Evolutionary conservation across 2,113 vertebrate genomes (phyloP).

Genomic region (Eupsittula cactorum): DNA sequence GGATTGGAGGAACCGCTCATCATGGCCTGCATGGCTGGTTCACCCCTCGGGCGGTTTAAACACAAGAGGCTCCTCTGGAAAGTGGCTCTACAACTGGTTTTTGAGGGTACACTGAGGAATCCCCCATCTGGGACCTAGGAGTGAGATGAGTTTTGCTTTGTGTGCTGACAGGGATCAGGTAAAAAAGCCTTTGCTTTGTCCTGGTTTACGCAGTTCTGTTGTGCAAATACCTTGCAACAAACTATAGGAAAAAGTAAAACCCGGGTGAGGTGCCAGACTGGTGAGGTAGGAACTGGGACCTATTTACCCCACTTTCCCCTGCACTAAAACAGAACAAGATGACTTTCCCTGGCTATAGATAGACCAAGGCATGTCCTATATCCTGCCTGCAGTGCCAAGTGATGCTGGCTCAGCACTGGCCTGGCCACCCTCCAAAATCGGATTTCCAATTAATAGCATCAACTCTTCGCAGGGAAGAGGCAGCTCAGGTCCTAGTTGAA

Average conservation of each 20-base stretch:
- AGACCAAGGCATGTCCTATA: conserved; percentile 42
- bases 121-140: accelerated
- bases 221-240: not conserved
- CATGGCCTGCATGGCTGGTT: not conserved
- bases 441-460: conserved; percentile 69
- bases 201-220: not conserved
- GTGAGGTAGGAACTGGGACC: not conserved
- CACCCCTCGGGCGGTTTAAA: not conserved
- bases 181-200: not conserved
- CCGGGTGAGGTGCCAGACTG: not conserved
- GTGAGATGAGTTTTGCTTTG: not conserved
- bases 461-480: conserved; percentile 41
- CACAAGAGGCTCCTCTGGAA: not conserved
- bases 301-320: not conserved
- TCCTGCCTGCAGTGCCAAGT: conserved; percentile 56
- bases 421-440: conserved; percentile 60
- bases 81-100: not conserved
- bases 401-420: conserved; percentile 63
- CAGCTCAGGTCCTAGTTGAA: conserved; percentile 59
- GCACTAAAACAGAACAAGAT: not conserved
- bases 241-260: not conserved
- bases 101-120: not conserved
- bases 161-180: not conserved
- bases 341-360: conserved; percentile 37
- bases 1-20: not conserved